Evolutionary conservation across 2,888 invertebrate genomes (phyloP).

Genomic region (Macaria liturata): DNA sequence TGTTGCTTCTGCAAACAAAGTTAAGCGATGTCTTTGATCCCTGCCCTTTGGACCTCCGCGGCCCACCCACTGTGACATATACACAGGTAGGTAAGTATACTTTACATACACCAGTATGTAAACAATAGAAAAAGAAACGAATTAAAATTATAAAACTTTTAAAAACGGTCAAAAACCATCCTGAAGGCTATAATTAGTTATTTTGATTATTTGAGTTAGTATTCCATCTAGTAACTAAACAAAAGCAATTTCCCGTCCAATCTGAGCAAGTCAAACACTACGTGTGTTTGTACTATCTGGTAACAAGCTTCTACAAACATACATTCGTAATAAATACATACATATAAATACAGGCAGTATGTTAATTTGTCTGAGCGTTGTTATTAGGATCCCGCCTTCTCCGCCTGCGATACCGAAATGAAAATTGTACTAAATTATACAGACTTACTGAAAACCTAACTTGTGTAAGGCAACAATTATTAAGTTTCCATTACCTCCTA

Average conservation of each 20-base stretch:
- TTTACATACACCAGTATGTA: background rate
- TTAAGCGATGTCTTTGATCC: slow-evolving; percentile 26
- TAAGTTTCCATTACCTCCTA: too few relatives aligned
- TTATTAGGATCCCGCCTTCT: slow-evolving; percentile 2
- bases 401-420: background rate
- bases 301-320: too few relatives aligned
- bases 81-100: too few relatives aligned
- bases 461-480: too few relatives aligned
- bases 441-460: background rate
- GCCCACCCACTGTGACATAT: too few relatives aligned
- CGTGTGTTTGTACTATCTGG: too few relatives aligned
- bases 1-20: slow-evolving; percentile 31
- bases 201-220: too few relatives aligned
- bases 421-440: background rate
- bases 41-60: slow-evolving; percentile 10
- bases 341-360: background rate
- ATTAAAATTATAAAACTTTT: background rate
- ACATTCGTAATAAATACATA: too few relatives aligned
- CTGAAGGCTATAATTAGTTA: too few relatives aligned
- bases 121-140: background rate
- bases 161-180: background rate
- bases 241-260: too few relatives aligned
- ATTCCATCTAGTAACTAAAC: too few relatives aligned
- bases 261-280: too few relatives aligned
- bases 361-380: slow-evolving; percentile 12